Evolutionary conservation across 2,797 vertebrate species (phyloP), one percentile per base, ranked within the genome.

Genomic region (Phoeniculus purpureus): DNA sequence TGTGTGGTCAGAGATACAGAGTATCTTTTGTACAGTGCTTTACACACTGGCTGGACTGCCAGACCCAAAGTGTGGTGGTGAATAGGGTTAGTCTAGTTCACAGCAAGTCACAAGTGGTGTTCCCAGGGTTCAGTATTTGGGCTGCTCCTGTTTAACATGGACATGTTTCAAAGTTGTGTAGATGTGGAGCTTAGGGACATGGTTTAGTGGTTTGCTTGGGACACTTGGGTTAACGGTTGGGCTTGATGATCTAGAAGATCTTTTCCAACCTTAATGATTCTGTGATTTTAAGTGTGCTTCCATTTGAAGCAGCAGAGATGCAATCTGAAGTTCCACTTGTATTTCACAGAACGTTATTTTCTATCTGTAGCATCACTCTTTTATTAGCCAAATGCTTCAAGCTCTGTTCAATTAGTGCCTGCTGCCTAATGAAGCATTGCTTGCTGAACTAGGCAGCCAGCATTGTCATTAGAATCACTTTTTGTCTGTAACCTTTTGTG

Each of bases 401-500:
- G 50, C 31, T 37, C 47, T 16, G 40, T 70, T 52, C 68, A 76
- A 31, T 62, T 76, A 79, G 55, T 61, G 58, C 54, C 50, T 80
- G 77, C 50, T 81, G 70, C 52, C 74, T 88, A 52, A 17, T 10
- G 29, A 70, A 60, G 52, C 12, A 25, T 19, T 48, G 31, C 74
- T 74, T 19, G 64, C 75, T 48, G 60, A 37, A 15, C 23, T 65
- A 56, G 40, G 18, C 70, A 40, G 74, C 40, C 80, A 27, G 25
- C 21, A 40, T 64, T 87, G 68, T 73, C 26, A 1, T 16, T 67
- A 68, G n/a, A 58, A 81, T 84, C 10, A 3, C 71, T 82, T 34
- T 27, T 70, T 10, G 81, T 56, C 5, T 15, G 55, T 88, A 91
- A 92, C 91, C 80, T 94, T 87, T 86, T 96, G 94, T 83, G 98